Evolutionary conservation across 2,888 invertebrate species (phyloP).

Genomic region (Hirtodrosophila alboralis): DNA sequence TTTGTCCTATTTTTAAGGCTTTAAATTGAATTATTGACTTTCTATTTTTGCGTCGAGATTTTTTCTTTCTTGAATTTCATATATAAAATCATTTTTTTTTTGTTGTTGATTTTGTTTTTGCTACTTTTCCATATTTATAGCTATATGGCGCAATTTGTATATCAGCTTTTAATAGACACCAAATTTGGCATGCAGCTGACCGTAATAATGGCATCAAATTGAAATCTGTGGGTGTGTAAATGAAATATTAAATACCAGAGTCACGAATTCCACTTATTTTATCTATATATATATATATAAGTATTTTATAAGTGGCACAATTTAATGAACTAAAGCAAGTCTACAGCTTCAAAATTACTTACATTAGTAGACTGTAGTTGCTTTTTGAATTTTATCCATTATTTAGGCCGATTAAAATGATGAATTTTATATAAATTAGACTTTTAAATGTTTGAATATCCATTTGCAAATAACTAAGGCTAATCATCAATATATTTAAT

Average conservation of each 20-base stretch:
- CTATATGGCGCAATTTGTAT: slow-evolving; percentile 47
- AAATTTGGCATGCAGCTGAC: slow-evolving; percentile 57
- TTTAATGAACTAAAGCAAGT: slow-evolving; percentile 1
- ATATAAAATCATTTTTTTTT: too few species aligned
- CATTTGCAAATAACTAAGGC: too few species aligned
- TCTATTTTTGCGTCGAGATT: neutral
- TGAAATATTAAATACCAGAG: slow-evolving; percentile 21
- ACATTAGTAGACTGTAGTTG: too few species aligned
- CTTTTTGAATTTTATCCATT: too few species aligned
- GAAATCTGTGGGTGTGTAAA: slow-evolving; percentile 25
- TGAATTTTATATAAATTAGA: too few species aligned
- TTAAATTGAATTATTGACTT: slow-evolving; percentile 59
- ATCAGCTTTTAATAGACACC: slow-evolving; percentile 66
- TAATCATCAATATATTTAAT: too few species aligned
- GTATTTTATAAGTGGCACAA: slow-evolving; percentile 16
- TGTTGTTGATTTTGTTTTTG: too few species aligned
- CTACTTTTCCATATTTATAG: slow-evolving; percentile 41
- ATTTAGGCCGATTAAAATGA: too few species aligned
- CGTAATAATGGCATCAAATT: slow-evolving; percentile 39
- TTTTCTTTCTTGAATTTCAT: slow-evolving; percentile 10
- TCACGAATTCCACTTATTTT: slow-evolving; percentile 37
- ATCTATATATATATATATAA: too few species aligned
- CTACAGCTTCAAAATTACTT: neutral
- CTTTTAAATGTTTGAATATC: too few species aligned
- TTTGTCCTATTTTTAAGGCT: slow-evolving; percentile 70